phyloP scores from a whole-genome alignment of 1,140 invertebrate species.

The Drosophila trapezifrons region DNA sequence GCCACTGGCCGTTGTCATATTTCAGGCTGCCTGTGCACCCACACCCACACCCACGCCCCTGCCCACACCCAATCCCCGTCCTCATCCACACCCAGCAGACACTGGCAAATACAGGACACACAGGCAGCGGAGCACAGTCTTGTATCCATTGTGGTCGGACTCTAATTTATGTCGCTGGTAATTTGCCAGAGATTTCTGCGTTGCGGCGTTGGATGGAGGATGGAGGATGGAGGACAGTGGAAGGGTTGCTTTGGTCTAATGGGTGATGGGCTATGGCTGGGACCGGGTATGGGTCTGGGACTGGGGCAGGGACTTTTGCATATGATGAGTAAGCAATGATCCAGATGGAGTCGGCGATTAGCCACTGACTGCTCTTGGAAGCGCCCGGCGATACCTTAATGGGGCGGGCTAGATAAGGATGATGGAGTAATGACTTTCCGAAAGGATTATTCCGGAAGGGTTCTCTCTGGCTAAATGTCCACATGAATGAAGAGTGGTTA shows the following conservation, averaged over 20 bases:
- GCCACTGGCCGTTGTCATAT: constrained; percentile 58
- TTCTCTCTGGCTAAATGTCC: not conserved
- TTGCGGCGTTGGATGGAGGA: not conserved
- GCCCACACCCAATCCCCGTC: not conserved
- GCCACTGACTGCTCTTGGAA: not conserved
- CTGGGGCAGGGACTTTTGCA: constrained; percentile 10
- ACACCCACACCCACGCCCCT: not conserved
- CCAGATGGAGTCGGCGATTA: constrained; percentile 15
- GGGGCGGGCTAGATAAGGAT: constrained; percentile 12
- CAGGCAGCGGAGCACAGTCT: constrained; percentile 1
- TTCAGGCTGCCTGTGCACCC: constrained; percentile 28
- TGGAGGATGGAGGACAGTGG: not conserved
- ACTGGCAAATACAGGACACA: constrained; percentile 9
- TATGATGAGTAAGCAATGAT: constrained; percentile 51
- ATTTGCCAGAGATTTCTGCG: constrained; percentile 58
- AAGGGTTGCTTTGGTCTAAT: constrained; percentile 12
- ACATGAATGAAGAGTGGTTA: constrained; percentile 10
- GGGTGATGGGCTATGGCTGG: constrained; percentile 2
- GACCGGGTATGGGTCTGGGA: not conserved
- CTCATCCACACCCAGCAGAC: not conserved
- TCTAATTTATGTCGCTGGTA: constrained; percentile 72
- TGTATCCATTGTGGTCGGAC: constrained; percentile 37
- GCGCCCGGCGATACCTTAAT: constrained; percentile 20
- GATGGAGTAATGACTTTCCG: constrained; percentile 20
- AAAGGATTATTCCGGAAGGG: constrained; percentile 27